These are phyloP conservation scores for Tenualosa ilisha DNA, from an alignment of 2,797 vertebrate genomes.

Conservation along the genomic window DNA sequence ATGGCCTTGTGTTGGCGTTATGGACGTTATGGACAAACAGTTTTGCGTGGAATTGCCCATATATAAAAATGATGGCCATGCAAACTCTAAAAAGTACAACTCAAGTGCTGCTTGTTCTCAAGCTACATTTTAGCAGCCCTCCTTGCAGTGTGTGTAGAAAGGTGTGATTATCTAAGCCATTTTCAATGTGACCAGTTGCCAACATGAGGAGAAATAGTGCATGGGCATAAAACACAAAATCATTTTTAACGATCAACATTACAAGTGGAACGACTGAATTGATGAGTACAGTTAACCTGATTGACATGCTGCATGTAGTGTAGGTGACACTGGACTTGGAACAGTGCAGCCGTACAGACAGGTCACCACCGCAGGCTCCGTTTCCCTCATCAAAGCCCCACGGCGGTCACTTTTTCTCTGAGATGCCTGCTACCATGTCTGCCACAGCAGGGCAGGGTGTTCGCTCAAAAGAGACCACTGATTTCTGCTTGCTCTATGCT, in stretches of 20 bases:
- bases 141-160: no score
- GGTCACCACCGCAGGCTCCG: constrained; percentile 11
- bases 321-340: constrained; percentile 1
- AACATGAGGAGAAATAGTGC: no score
- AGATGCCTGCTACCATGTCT: not conserved
- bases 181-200: no score
- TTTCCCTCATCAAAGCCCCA: not conserved
- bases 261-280: not conserved
- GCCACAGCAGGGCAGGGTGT: constrained; percentile 20
- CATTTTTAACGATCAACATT: not conserved
- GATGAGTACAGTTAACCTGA: not conserved
- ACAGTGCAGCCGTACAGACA: constrained; percentile 23
- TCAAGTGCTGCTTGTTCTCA: no score
- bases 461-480: not conserved
- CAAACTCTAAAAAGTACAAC: no score
- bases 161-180: no score
- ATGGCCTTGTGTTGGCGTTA: no score
- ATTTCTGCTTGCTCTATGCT: constrained; percentile 21
- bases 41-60: no score
- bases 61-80: no score
- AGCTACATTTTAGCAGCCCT: no score
- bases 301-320: not conserved
- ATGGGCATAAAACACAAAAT: not conserved
- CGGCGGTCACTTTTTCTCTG: not conserved
- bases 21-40: no score